These are phyloP conservation scores for Channa striata DNA, from an alignment of 2,797 vertebrate genomes.

Conservation along the genomic window DNA sequence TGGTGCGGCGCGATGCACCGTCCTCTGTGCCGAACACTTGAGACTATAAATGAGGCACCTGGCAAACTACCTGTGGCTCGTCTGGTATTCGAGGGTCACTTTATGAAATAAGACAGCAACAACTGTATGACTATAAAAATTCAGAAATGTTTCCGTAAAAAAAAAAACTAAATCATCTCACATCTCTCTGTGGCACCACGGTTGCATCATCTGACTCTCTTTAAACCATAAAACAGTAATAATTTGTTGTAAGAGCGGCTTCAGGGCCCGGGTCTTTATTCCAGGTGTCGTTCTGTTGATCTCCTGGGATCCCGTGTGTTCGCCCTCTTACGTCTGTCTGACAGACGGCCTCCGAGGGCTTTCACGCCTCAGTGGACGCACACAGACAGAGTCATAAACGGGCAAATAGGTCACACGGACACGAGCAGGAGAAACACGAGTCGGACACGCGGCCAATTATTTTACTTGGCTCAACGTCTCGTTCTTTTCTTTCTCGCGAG, in stretches of 20 bases:
- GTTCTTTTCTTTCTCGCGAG: constrained; percentile 23
- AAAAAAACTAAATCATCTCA: constrained; percentile 3
- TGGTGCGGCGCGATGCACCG: constrained; percentile 6
- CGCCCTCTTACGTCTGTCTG: constrained; percentile 11
- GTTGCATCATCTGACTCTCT: constrained; percentile 20
- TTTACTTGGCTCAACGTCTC: constrained; percentile 22
- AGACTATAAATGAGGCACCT: constrained; percentile 7
- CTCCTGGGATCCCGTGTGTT: constrained; percentile 21
- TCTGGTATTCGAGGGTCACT: constrained; percentile 12
- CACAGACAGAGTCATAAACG: constrained; percentile 53
- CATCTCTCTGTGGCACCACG: not conserved
- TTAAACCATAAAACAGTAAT: constrained; percentile 1
- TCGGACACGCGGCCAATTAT: constrained; percentile 62
- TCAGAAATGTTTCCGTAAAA: not conserved
- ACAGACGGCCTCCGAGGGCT: constrained; percentile 38
- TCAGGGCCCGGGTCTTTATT: not conserved
- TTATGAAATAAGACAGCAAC: constrained; percentile 6
- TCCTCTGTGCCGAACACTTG: constrained; percentile 1
- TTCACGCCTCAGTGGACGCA: constrained; percentile 52
- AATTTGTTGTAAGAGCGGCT: constrained; percentile 21
- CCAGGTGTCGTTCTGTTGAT: constrained; percentile 4
- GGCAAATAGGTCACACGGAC: constrained; percentile 50
- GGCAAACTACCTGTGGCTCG: constrained; percentile 2
- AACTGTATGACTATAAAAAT: not conserved
- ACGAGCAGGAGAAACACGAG: constrained; percentile 26